Base-by-base conservation (phyloP, 1,140 invertebrate genomes). In the Diabrotica virgifera region DNA sequence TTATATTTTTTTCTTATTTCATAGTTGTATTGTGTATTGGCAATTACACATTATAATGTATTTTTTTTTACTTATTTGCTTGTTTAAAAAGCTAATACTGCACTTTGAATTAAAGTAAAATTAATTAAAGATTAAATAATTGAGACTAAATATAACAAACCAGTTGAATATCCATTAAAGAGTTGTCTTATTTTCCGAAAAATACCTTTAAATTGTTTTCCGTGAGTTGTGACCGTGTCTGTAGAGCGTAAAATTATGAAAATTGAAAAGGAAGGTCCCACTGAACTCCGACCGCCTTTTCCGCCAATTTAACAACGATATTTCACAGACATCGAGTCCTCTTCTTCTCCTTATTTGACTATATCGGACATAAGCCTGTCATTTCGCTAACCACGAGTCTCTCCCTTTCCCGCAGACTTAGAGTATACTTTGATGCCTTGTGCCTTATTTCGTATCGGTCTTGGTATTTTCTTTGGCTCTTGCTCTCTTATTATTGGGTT, bases 271-370 rank as follows among this genome's bases (percentile, higher is more conserved):
- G 59, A 51, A 54, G 59, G 12, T 63, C 63, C 55, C 54, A 37
- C 61, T 59, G 12, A 14, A 51, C 38, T 58, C 46, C 38, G 12
- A 58, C 59, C 52, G 64, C 62, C 64, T 52, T 61, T 72, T 72
- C 68, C 68, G 68, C 68, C 70, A 72, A 72, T 72, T 72, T 72
- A 72, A 72, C 70, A 70, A 53, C 64, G 70, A 68, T 70, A 72
- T 70, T 72, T 68, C 63, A 66, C 62, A 55, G 66, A 63, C 60
- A 40, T 70, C 61, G 60, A 36, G 61, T 53, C 61, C 14, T 38
- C 40, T n/a, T 46, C 40, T 46, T 58, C 58, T 54, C 66, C 70
- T 70, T 71, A 71, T 64, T 71, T 69, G 66, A 65, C 67, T 67
- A 46, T 46, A 63, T 67, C 59, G 67, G 63, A 65, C 69, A 70